These are phyloP conservation scores for Limenitis arthemis DNA, from an alignment of 2,888 invertebrate genomes.

Conservation along the genomic window DNA sequence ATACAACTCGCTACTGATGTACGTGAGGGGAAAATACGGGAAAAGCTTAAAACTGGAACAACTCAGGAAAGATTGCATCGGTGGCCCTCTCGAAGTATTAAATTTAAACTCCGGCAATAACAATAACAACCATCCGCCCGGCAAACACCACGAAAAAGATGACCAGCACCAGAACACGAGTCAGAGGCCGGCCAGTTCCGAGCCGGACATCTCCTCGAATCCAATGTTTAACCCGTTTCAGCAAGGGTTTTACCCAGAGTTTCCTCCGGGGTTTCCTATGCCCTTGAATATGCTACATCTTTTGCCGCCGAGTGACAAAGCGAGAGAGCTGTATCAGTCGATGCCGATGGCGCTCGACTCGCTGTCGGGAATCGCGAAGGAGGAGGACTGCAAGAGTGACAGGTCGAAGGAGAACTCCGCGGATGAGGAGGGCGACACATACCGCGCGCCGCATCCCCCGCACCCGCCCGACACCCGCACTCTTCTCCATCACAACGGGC, in stretches of 20 bases:
- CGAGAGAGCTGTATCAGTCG: conserved; percentile 74
- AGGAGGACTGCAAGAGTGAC: conserved; percentile 77
- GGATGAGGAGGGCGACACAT: conserved; percentile 68
- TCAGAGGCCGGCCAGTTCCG: conserved; percentile 77
- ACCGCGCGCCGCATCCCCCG: conserved; percentile 69
- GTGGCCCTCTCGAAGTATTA: conserved; percentile 82
- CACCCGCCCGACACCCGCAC: conserved; percentile 75
- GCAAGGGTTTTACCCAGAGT: conserved; percentile 88
- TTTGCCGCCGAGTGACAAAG: conserved; percentile 84
- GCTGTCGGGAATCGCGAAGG: conserved; percentile 65
- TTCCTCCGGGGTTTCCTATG: conserved; percentile 84
- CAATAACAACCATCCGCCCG: conserved; percentile 69
- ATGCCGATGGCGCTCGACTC: conserved; percentile 72
- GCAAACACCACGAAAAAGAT: conserved; percentile 72
- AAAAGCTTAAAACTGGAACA: conserved; percentile 92
- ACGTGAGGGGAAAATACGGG: conserved; percentile 94
- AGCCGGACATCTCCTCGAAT: conserved; percentile 76
- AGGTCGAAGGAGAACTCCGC: conserved; percentile 75
- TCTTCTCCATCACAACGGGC: conserved; percentile 83
- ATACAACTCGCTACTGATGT: conserved; percentile 94
- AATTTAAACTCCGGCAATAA: conserved; percentile 74
- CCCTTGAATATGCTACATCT: conserved; percentile 89
- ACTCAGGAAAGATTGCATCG: conserved; percentile 89
- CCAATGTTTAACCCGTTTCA: conserved; percentile 84
- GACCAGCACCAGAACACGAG: conserved; percentile 55